Evolutionary conservation across 2,888 invertebrate species (phyloP), one percentile per base, ranked within the genome.

Genomic region (Drosophila rellima): DNA sequence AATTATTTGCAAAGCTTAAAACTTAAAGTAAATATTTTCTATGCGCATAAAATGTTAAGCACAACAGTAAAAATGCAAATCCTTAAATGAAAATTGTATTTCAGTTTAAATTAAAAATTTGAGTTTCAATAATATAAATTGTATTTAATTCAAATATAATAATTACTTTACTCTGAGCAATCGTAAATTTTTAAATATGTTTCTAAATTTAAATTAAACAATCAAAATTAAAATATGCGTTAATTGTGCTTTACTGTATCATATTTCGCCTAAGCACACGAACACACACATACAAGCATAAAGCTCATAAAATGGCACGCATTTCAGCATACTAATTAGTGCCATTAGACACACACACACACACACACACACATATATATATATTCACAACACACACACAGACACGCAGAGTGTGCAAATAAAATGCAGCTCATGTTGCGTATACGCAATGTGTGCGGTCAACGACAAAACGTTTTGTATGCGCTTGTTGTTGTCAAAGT

Each of bases 321-420:
- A 56, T 61, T 70, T 64, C 66, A 72, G 51, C 61, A 70, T 78
- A 73, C 73, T 84, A 84, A 82, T 87, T 84, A 62, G 65, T 44
- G 29, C 17, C 63, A 59, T 59, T 50, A 52, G 17, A 52, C 47
- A 40, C 50, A 47, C 20, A 37, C 37, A 47, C n/a, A 47, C 26
- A 60, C 62, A 13, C 48, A 10, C 17, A 39, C 5, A 13, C 33
- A n/a, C n/a, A n/a, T 20, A 20, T 6, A 3, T 7, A n/a, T 20
- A 20, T 6, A 3, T 7, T 15, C 37, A 6, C 6, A 29, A 2
- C 56, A 31, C 35, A 48, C 56, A 17, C 17, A 35, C 23, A 15
- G 15, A 15, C 42, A 37, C 13, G 3, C 26, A 44, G n/a, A 31
- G 20, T 29, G 37, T 52, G 39, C 48, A 54, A 15, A 42, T 33